Conservation (phyloP, 1,140 invertebrate genomes). For the Tetragonula clypearis region DNA sequence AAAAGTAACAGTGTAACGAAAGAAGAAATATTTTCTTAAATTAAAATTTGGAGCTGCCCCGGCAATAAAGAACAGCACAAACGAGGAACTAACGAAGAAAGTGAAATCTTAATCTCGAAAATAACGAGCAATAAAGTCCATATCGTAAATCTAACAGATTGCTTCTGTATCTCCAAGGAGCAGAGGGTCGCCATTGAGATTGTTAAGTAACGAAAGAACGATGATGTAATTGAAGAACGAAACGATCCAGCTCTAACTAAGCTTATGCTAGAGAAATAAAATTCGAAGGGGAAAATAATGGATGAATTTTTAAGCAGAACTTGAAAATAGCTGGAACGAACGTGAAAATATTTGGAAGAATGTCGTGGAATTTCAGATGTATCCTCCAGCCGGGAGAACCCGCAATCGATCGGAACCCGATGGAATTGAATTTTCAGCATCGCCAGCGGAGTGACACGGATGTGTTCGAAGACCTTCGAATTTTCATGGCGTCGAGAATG, state of each 20-base stretch:
- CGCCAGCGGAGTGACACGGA: neutral
- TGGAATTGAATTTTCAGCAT: conserved; percentile 37
- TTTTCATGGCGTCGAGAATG: conserved; percentile 11
- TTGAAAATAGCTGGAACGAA: neutral
- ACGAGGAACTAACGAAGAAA: too few relatives aligned
- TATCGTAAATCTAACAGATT: too few relatives aligned
- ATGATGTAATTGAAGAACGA: neutral
- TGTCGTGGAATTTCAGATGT: conserved; percentile 11
- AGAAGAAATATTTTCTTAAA: too few relatives aligned
- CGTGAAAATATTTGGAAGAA: neutral
- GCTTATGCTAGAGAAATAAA: neutral
- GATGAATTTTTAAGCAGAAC: neutral
- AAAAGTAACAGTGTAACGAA: too few relatives aligned
- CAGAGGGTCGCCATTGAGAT: neutral
- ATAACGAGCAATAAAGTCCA: too few relatives aligned
- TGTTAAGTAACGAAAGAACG: neutral
- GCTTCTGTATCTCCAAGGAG: too few relatives aligned
- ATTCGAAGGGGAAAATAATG: neutral
- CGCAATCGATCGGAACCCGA: conserved; percentile 18
- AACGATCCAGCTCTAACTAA: too few relatives aligned
- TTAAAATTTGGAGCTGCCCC: too few relatives aligned
- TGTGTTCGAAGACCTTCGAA: neutral
- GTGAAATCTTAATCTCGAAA: too few relatives aligned
- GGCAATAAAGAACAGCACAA: too few relatives aligned
- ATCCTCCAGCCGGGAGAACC: neutral